These are phyloP conservation scores for Caenorhabditis wallacei DNA, from an alignment of 2,888 invertebrate genomes.

Conservation along the genomic window DNA sequence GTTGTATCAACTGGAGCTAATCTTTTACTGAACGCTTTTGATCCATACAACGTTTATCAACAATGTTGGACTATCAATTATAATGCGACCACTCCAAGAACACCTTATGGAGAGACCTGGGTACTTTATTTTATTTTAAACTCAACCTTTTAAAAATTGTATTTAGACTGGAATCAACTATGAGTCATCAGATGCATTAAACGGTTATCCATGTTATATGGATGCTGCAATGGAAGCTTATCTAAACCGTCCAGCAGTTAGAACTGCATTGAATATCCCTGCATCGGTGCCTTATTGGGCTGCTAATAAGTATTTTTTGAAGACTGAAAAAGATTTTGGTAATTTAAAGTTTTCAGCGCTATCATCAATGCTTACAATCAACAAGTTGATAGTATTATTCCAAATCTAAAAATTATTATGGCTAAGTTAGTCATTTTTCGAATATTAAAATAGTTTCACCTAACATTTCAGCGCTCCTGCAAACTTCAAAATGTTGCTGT, in stretches of 20 bases:
- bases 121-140: no score
- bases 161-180: constrained; percentile 74
- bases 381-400: constrained; percentile 57
- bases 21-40: constrained; percentile 52
- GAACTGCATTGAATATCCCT: constrained; percentile 78
- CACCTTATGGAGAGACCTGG: constrained; percentile 69
- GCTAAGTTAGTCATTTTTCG: constrained; percentile 39
- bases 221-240: constrained; percentile 73
- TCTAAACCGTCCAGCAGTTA: constrained; percentile 74
- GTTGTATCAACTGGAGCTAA: constrained; percentile 45
- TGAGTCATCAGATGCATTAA: constrained; percentile 72
- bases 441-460: background rate
- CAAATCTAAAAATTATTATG: constrained; percentile 56
- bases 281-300: constrained; percentile 49
- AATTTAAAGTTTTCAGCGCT: constrained; percentile 46
- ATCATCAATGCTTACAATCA: constrained; percentile 69
- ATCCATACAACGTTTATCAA: constrained; percentile 74
- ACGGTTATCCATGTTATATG: constrained; percentile 78
- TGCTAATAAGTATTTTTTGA: constrained; percentile 54
- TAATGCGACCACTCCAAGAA: constrained; percentile 44
- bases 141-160: background rate
- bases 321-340: background rate
- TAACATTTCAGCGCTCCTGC: constrained; percentile 47
- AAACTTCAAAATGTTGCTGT: constrained; percentile 62
- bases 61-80: constrained; percentile 61